Conservation (phyloP, 2,113 vertebrate genomes). For the Dromas ardeola region DNA sequence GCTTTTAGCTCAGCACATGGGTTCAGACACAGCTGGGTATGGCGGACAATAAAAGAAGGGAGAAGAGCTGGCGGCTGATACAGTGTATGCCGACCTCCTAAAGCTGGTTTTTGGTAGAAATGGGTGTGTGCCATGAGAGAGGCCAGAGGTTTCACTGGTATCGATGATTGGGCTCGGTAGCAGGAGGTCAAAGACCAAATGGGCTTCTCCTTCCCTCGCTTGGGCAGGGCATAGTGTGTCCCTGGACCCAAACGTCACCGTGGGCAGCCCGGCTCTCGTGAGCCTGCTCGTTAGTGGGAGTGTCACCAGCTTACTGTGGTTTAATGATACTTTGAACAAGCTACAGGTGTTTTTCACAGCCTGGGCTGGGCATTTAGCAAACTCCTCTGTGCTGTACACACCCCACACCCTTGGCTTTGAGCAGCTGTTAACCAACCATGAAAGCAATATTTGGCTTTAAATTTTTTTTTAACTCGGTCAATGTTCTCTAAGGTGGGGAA, state of each 20-base stretch:
- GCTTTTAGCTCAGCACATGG: not conserved
- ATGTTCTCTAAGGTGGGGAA: not conserved
- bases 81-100: fast-evolving
- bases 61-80: not conserved
- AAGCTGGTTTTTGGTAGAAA: not conserved
- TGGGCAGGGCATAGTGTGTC: fast-evolving
- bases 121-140: not conserved
- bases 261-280: not conserved
- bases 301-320: not conserved
- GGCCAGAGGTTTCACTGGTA: not conserved
- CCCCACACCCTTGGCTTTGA: not conserved
- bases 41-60: not conserved
- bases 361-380: not conserved
- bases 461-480: not conserved
- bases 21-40: not conserved
- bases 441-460: not conserved
- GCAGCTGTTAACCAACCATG: not conserved
- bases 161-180: fast-evolving
- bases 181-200: not conserved
- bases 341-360: not conserved
- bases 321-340: not conserved
- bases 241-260: not conserved
- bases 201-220: not conserved
- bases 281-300: not conserved
- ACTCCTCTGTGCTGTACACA: not conserved